Base-by-base conservation (phyloP, 2,113 vertebrate genomes). In the Cebidichthys violaceus region DNA sequence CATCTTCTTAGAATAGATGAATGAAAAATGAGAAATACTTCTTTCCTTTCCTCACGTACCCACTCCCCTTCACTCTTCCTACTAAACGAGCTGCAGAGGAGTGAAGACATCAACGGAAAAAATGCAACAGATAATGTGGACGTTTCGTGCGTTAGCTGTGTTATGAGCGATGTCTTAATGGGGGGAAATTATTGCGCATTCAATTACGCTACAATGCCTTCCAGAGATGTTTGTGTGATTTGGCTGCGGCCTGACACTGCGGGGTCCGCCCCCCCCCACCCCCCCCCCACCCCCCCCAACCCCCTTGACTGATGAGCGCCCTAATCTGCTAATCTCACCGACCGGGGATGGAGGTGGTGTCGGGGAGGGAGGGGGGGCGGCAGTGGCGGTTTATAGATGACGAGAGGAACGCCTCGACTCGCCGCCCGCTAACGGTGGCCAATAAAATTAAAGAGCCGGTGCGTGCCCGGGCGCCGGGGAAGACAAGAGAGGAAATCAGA, bases 301-400 rank as follows among this genome's bases (percentile, higher is more conserved):
- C 47, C 50, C 94, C 93, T 95, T 96, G 96, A 97, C 95, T 97
- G 97, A 98, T 97, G 97, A 97, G 96, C 95, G 95, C 96, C 96
- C 97, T 98, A 98, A 98, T 99, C 98, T 98, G 96, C 97, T 98
- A 98, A 99, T 98, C 97, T 99, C 81, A 57, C 95, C 96, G 96
- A 97, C 97, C 95, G 95, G 96, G 94, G 96, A 29, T 94, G 95
- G 95, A 89, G 82, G 74, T 75, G 66, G 85, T 37, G 61, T 73
- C 15, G 20, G 54, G 96, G 96, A 96, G 96, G 95, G 95, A 33
- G 94, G 94, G 95, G 95, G 94, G 77, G 72, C 50, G 47, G 31
- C 9, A 41, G 73, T 6, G 61, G 70, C 2, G 43, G 66, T 24
- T 75, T 88, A n/a, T 90, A 91, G 88, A 74, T 90, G 86, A 91